phyloP scores from a whole-genome alignment of 2,888 invertebrate genomes.

The Biston betularia region DNA sequence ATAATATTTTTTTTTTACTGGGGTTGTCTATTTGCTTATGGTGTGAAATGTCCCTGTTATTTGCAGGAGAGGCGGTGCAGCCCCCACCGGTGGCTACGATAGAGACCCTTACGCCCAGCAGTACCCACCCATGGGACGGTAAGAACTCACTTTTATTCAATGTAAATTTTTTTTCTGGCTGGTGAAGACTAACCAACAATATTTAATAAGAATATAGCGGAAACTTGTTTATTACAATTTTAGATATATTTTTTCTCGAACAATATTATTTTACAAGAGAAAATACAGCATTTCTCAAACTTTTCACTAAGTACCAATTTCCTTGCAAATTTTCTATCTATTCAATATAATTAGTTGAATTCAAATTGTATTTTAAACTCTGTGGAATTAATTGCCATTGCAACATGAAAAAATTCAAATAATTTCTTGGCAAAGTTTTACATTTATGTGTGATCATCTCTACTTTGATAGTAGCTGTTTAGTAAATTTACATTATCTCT shows the following conservation, averaged over 20 bases:
- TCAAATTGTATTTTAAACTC: not conserved
- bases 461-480: too few relatives aligned
- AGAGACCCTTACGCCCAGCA: conserved; percentile 80
- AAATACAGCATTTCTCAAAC: not conserved
- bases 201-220: too few relatives aligned
- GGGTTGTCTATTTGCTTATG: too few relatives aligned
- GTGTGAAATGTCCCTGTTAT: not conserved
- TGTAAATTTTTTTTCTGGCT: conserved; percentile 20
- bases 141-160: conserved; percentile 49
- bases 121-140: conserved; percentile 83
- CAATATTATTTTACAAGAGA: not conserved
- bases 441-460: too few relatives aligned
- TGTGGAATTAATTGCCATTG: not conserved
- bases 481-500: too few relatives aligned
- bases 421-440: too few relatives aligned
- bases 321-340: too few relatives aligned
- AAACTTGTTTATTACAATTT: too few relatives aligned
- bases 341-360: too few relatives aligned
- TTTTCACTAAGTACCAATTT: too few relatives aligned
- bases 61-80: conserved; percentile 74
- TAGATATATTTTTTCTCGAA: too few relatives aligned
- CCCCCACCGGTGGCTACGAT: conserved; percentile 77
- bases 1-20: too few relatives aligned
- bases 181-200: conserved; percentile 41
- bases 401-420: not conserved